These are phyloP conservation scores for Sipha flava DNA, from an alignment of 1,140 invertebrate species.

Conservation along the genomic window DNA sequence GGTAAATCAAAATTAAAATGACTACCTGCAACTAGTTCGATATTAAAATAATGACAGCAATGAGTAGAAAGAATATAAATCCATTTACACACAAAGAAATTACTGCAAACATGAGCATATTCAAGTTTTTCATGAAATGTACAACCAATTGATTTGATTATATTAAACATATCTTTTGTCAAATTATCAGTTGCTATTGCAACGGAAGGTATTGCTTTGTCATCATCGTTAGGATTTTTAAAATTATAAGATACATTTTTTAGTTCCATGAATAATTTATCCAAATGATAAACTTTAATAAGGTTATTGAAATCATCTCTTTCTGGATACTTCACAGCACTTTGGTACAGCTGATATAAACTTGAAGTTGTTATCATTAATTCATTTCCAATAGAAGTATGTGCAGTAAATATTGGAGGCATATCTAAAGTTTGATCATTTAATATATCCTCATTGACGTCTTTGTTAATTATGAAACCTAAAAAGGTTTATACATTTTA, in stretches of 20 bases:
- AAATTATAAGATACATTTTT: neutral
- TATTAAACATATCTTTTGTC: neutral
- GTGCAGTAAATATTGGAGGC: conserved; percentile 11
- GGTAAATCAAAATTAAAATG: conserved; percentile 7
- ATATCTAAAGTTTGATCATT: neutral
- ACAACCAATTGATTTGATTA: neutral
- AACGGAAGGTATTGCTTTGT: conserved; percentile 1
- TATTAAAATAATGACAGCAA: neutral
- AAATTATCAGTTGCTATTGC: neutral
- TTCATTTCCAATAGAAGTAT: neutral
- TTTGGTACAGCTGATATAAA: neutral
- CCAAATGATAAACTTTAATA: conserved; percentile 7
- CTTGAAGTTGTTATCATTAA: neutral
- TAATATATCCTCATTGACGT: neutral
- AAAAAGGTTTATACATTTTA: no score
- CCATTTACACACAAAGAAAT: conserved; percentile 1
- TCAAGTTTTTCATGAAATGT: neutral
- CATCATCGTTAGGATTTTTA: neutral
- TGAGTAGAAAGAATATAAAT: conserved; percentile 6
- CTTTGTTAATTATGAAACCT: conserved; percentile 4
- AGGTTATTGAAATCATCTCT: neutral
- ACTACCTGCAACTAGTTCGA: neutral
- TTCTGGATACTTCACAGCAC: neutral
- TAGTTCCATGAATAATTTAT: conserved; percentile 8
- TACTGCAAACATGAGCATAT: neutral